Evolutionary conservation across 1,140 invertebrate genomes (phyloP), one percentile per base, ranked within the genome.

Genomic region (Acromyrmex echinatior): DNA sequence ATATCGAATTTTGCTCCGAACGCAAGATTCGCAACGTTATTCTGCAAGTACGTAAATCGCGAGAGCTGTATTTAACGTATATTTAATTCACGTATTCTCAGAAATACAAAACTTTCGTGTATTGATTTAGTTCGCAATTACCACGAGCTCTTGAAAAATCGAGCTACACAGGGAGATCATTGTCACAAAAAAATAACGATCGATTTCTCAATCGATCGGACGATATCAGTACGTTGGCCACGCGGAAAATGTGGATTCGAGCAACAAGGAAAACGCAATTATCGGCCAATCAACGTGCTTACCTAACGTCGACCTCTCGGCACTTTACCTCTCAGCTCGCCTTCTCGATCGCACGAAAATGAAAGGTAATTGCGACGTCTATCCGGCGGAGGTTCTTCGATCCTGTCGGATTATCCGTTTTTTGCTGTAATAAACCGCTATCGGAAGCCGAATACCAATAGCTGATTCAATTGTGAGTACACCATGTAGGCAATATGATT

Each of bases 261-360:
- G 56, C 76, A 56, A 84, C 74, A 89, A 71, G 80, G 86, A 84
- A 90, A 92, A 91, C 84, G 88, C 87, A 91, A 92, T 92, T 92
- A 92, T 90, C 88, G 89, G 70, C 56, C 87, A 88, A 92, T 92
- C 92, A 92, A 87, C 58, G 86, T 31, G 63, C 78, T 78, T 88
- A 39, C 73, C 74, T 71, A 58, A 70, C 77, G 21, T 66, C 77
- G 35, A 88, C 16, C 86, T 51, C 71, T 51, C 49, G 49, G 53
- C 25, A 35, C 49, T 73, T 73, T 25, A 5, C 28, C 18, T 39
- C 25, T 28, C 70, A 1, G 5, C 49, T 25, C 18, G 3, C 53
- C 21, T 31, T 62, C 12, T n/a, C n/a, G 71, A 12, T 66, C 10
- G n/a, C 53, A 25, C 58, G 58, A 80, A 80, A 86, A 74, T 35